Percentiles rank a stretch among this genome's conserved stretches.
These are phyloP conservation scores for Anableps anableps DNA, from an alignment of 2,797 vertebrate species.

Conservation along the genomic window DNA sequence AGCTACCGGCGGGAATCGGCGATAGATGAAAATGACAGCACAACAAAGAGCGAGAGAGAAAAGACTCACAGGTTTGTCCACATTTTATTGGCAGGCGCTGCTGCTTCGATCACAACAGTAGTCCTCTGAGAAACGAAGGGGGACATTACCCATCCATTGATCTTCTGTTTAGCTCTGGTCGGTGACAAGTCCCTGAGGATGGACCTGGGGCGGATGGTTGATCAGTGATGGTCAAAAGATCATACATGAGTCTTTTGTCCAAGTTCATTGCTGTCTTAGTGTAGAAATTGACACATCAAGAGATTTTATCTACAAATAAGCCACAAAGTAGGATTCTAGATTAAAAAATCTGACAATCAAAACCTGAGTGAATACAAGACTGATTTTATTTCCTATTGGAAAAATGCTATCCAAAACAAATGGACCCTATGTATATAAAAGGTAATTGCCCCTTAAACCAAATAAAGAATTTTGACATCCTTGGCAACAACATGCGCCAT, in stretches of 20 bases:
- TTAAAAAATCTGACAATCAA: neutral
- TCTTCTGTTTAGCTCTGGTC: constrained; percentile 35
- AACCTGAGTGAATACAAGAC: neutral
- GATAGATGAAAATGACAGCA: constrained; percentile 52
- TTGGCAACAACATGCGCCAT: too few species aligned
- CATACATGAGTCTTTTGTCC: neutral
- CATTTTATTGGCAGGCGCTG: constrained; percentile 35
- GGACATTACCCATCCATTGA: constrained; percentile 51
- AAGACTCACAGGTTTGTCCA: constrained; percentile 40
- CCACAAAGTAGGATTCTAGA: neutral
- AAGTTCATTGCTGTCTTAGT: constrained; percentile 16
- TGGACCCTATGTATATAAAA: too few species aligned
- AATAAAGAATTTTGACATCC: too few species aligned
- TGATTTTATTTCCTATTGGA: neutral
- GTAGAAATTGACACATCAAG: neutral
- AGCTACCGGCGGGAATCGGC: constrained; percentile 44
- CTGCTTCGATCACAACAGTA: constrained; percentile 41
- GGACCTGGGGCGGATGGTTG: constrained; percentile 21
- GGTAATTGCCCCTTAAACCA: too few species aligned
- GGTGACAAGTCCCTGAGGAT: constrained; percentile 34
- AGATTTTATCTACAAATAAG: neutral
- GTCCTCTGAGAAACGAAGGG: constrained; percentile 33
- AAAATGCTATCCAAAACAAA: too few species aligned
- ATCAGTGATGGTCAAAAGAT: constrained; percentile 46
- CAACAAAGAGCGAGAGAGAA: constrained; percentile 50